These are phyloP conservation scores for Sinocyclocheilus rhinocerous DNA, from an alignment of 2,113 vertebrate species.

Conservation along the genomic window DNA sequence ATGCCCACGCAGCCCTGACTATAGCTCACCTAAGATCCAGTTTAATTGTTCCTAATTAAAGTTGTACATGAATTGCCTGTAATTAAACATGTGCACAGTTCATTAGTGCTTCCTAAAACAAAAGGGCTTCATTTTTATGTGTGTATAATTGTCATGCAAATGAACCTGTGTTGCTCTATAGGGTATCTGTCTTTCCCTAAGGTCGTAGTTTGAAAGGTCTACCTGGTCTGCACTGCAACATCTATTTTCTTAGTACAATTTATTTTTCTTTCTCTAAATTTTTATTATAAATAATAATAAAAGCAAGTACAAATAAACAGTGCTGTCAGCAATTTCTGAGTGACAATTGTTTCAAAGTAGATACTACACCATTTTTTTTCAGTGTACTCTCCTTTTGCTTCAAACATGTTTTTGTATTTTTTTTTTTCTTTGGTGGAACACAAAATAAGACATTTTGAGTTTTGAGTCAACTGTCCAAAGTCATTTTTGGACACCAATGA, in stretches of 20 bases:
- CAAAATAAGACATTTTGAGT: too few species aligned
- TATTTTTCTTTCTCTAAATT: not conserved
- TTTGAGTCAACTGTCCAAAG: too few species aligned
- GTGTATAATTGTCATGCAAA: slow-evolving; percentile 53
- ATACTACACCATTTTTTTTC: too few species aligned
- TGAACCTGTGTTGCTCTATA: slow-evolving; percentile 46
- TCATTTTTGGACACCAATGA: too few species aligned
- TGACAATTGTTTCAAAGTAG: too few species aligned
- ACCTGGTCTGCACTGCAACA: not conserved
- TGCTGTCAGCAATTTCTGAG: not conserved
- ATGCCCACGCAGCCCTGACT: not conserved
- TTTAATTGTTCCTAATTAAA: slow-evolving; percentile 55
- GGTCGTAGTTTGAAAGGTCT: not conserved
- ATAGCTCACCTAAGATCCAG: slow-evolving; percentile 56
- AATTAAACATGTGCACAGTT: slow-evolving; percentile 60
- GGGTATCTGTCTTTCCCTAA: slow-evolving; percentile 10
- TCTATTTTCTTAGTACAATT: not conserved
- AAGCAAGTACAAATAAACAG: not conserved
- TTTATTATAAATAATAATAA: not conserved
- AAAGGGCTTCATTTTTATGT: slow-evolving; percentile 50
- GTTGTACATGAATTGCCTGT: slow-evolving; percentile 58
- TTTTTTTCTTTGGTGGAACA: too few species aligned
- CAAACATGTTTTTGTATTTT: too few species aligned
- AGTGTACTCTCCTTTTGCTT: too few species aligned
- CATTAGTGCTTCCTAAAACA: slow-evolving; percentile 51